Percentiles rank a stretch among this genome's conserved stretches.
phyloP scores from a whole-genome alignment of 2,888 invertebrate species.

The Sylvicola fuscatus region DNA sequence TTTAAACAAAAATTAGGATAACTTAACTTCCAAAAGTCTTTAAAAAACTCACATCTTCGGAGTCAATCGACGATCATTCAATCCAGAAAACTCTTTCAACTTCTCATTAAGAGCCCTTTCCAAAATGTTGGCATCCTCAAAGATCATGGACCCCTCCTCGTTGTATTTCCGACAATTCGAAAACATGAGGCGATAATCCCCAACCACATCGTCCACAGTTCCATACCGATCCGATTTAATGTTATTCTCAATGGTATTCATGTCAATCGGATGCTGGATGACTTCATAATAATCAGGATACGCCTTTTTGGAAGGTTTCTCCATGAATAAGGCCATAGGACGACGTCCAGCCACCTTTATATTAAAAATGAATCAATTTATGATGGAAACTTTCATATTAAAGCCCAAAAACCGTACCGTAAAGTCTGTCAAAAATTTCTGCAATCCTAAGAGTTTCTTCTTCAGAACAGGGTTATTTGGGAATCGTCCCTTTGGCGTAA shows the following conservation, averaged over 20 bases:
- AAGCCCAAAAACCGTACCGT: constrained; percentile 36
- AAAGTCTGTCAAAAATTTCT: constrained; percentile 50
- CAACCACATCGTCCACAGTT: constrained; percentile 63
- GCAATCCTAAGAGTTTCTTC: constrained; percentile 61
- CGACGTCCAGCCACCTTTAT: constrained; percentile 49
- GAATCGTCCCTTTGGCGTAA: constrained; percentile 20
- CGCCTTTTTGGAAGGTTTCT: constrained; percentile 83
- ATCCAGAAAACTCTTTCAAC: constrained; percentile 48
- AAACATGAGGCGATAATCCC: constrained; percentile 88
- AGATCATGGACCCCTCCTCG: constrained; percentile 88
- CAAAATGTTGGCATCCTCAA: constrained; percentile 78
- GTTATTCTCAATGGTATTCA: constrained; percentile 80
- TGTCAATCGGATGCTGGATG: constrained; percentile 84
- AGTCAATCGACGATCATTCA: constrained; percentile 23
- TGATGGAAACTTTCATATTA: too few species aligned
- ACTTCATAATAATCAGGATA: constrained; percentile 94
- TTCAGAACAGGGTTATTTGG: constrained; percentile 30
- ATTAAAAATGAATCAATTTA: neutral
- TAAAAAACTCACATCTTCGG: constrained; percentile 18
- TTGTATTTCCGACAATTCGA: constrained; percentile 93
- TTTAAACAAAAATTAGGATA: neutral
- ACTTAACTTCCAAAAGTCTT: constrained; percentile 3
- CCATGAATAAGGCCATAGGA: constrained; percentile 85
- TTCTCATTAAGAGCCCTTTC: constrained; percentile 71
- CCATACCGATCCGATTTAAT: constrained; percentile 72